Evolutionary conservation across 2,113 vertebrate species (phyloP).

Genomic region (Mirza zaza): DNA sequence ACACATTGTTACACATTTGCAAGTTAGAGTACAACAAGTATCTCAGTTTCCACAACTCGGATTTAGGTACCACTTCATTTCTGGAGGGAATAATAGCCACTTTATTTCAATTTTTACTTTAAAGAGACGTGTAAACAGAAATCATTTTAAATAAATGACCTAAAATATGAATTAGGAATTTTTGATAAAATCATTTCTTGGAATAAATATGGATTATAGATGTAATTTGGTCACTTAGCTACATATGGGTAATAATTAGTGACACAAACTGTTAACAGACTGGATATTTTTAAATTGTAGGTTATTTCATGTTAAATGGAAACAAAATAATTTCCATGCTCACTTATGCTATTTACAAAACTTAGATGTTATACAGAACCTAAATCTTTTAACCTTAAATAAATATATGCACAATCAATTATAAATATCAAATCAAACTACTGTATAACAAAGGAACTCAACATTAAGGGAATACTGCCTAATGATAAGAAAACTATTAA

Average conservation of each 20-base stretch:
- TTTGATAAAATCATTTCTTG: slow-evolving; percentile 13
- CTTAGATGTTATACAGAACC: not conserved
- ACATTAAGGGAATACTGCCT: not conserved
- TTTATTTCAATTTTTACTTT: slow-evolving; percentile 50
- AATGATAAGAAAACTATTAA: slow-evolving; percentile 23
- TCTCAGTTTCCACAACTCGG: not conserved
- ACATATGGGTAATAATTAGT: not conserved
- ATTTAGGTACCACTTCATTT: slow-evolving; percentile 39
- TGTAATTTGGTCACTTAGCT: slow-evolving; percentile 3
- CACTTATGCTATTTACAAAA: not conserved
- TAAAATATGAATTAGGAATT: not conserved
- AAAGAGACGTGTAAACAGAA: not conserved
- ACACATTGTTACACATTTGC: slow-evolving; percentile 25
- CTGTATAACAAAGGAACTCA: slow-evolving; percentile 28
- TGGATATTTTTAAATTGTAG: not conserved
- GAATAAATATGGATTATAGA: slow-evolving; percentile 6
- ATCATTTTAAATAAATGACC: not conserved
- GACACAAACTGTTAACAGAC: not conserved
- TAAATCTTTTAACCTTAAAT: not conserved
- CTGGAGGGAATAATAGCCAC: slow-evolving; percentile 32
- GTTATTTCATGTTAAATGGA: slow-evolving; percentile 8
- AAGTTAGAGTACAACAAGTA: not conserved
- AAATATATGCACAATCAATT: not conserved
- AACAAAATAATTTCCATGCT: not conserved
- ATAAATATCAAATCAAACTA: slow-evolving; percentile 42